A percentile compares a stretch with the other conserved stretches of the same genome.
These are phyloP conservation scores for Tylochromis polylepis DNA, from an alignment of 2,113 vertebrate species.

Conservation along the genomic window DNA sequence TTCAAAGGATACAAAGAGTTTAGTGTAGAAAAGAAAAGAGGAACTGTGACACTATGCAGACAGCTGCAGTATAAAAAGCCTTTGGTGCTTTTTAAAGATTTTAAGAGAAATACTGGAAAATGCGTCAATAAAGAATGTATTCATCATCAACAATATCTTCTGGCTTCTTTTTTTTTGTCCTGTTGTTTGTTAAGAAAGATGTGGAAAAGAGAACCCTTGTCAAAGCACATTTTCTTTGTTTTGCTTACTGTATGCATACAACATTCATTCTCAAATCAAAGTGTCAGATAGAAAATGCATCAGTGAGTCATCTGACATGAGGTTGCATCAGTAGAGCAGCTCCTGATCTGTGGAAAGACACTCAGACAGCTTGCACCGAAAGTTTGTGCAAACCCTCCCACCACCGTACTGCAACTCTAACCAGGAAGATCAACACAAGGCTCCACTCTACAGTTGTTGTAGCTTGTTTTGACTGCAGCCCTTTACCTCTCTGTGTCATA, in stretches of 20 bases:
- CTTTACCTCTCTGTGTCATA: constrained; percentile 34
- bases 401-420: neutral
- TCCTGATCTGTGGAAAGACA: neutral
- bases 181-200: neutral
- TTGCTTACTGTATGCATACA: neutral
- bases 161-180: neutral
- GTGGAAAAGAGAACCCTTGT: neutral
- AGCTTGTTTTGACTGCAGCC: constrained; percentile 57
- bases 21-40: neutral
- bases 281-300: neutral
- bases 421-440: constrained; percentile 17
- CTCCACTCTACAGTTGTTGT: constrained; percentile 18
- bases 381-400: neutral
- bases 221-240: neutral
- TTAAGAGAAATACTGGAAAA: neutral
- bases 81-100: neutral
- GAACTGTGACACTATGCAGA: constrained; percentile 5
- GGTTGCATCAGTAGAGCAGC: neutral
- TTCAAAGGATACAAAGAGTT: neutral
- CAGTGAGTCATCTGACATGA: neutral
- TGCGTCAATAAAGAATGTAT: neutral
- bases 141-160: neutral
- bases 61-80: neutral
- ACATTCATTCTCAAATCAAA: neutral
- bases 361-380: neutral